phyloP scores from a whole-genome alignment of 2,113 vertebrate genomes.

The Ariopsis seemanni region DNA sequence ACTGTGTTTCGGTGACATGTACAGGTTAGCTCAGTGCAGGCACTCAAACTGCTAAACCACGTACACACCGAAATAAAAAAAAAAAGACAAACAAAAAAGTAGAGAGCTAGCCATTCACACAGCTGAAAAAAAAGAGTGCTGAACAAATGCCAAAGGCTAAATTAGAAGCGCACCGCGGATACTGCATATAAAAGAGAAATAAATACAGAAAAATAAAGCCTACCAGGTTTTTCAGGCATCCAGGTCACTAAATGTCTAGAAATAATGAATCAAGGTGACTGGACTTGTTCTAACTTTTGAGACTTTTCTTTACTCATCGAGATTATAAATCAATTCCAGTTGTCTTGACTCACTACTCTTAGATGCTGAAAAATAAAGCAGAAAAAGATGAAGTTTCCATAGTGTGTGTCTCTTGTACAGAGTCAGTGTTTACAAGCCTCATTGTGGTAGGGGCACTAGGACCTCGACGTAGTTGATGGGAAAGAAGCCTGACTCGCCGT shows the following conservation, averaged over 20 bases:
- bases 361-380: conserved; percentile 14
- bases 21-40: conserved; percentile 63
- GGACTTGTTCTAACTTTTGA: not conserved
- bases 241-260: conserved; percentile 5
- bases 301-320: not conserved
- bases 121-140: conserved; percentile 31
- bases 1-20: conserved; percentile 56
- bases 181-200: conserved; percentile 70
- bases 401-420: conserved; percentile 58
- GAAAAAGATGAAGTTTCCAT: conserved; percentile 74
- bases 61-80: conserved; percentile 9
- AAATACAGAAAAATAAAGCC: conserved; percentile 76
- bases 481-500: conserved; percentile 89
- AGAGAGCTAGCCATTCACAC: conserved; percentile 48
- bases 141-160: conserved; percentile 60
- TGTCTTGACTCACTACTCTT: conserved; percentile 10
- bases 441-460: conserved; percentile 87
- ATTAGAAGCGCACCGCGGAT: conserved; percentile 53
- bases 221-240: conserved; percentile 41
- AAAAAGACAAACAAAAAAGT: conserved; percentile 57
- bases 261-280: conserved; percentile 21
- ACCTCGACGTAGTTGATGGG: conserved; percentile 93
- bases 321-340: not conserved
- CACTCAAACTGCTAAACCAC: conserved; percentile 49
- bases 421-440: conserved; percentile 51